These are phyloP conservation scores for Anarsia innoxiella DNA, from an alignment of 2,888 invertebrate genomes.

Conservation along the genomic window DNA sequence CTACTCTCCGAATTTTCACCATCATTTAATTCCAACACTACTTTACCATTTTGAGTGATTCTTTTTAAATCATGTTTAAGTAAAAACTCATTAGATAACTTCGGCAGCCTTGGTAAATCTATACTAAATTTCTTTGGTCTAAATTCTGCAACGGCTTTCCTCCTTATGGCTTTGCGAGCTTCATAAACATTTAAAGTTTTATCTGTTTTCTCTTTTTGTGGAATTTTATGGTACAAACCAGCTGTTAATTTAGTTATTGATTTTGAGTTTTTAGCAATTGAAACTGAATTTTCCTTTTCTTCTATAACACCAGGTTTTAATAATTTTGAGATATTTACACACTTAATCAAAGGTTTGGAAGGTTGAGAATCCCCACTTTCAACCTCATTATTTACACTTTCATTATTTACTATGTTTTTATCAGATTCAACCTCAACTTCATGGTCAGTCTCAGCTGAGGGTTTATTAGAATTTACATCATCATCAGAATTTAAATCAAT, in stretches of 20 bases:
- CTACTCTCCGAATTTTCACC: background rate
- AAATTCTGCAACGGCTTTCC: slow-evolving; percentile 37
- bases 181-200: no score
- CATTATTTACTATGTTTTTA: background rate
- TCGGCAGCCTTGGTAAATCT: slow-evolving; percentile 37
- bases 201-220: no score
- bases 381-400: slow-evolving; percentile 10
- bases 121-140: slow-evolving; percentile 44
- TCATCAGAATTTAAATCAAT: slow-evolving; percentile 31
- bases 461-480: no score
- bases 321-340: slow-evolving; percentile 55
- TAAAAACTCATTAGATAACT: slow-evolving; percentile 36
- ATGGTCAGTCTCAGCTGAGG: no score
- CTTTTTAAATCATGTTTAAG: slow-evolving; percentile 33
- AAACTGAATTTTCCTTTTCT: slow-evolving; percentile 13
- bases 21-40: background rate
- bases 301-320: slow-evolving; percentile 40
- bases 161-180: slow-evolving; percentile 39
- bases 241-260: no score
- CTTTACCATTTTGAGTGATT: slow-evolving; percentile 31
- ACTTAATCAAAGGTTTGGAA: slow-evolving; percentile 47
- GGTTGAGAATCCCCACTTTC: slow-evolving; percentile 14
- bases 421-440: background rate
- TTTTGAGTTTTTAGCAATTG: background rate
- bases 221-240: no score